Percentiles rank a stretch among this genome's conserved stretches.
Conservation (phyloP, 2,797 vertebrate genomes). For the Chrysolophus pictus region DNA sequence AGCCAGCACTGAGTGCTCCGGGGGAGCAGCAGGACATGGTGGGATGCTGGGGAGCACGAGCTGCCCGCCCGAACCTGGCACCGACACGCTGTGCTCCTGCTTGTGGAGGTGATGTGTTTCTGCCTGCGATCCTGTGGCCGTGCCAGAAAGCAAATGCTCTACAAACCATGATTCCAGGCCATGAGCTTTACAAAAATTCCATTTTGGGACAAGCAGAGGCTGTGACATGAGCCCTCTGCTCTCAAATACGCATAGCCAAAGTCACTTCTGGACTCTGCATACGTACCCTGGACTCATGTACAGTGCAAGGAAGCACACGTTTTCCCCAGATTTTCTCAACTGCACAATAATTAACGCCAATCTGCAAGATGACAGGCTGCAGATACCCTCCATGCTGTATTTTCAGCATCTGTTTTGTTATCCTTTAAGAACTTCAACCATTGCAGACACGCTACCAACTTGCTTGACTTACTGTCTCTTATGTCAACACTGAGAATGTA, state of each 20-base stretch:
- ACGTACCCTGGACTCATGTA: neutral
- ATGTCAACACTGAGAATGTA: slow-evolving; percentile 71
- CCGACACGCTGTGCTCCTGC: neutral
- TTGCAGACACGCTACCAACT: slow-evolving; percentile 13
- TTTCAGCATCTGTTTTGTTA: neutral
- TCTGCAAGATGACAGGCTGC: neutral
- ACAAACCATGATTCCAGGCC: accelerated
- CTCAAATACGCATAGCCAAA: neutral
- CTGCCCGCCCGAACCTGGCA: neutral
- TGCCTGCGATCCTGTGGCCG: accelerated
- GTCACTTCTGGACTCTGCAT: neutral
- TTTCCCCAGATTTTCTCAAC: no score
- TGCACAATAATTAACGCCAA: no score
- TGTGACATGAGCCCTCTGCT: accelerated
- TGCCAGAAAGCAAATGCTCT: neutral
- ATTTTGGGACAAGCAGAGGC: neutral
- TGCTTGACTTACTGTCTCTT: slow-evolving; percentile 58
- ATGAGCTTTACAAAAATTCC: neutral
- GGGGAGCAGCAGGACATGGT: neutral
- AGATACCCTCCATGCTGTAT: neutral
- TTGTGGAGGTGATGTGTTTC: neutral
- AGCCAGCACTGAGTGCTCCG: neutral
- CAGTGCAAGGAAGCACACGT: no score
- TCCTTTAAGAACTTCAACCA: neutral
- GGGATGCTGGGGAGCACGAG: neutral